Conservation (phyloP, 2,113 vertebrate genomes). For the Sylvilagus bachmani region DNA sequence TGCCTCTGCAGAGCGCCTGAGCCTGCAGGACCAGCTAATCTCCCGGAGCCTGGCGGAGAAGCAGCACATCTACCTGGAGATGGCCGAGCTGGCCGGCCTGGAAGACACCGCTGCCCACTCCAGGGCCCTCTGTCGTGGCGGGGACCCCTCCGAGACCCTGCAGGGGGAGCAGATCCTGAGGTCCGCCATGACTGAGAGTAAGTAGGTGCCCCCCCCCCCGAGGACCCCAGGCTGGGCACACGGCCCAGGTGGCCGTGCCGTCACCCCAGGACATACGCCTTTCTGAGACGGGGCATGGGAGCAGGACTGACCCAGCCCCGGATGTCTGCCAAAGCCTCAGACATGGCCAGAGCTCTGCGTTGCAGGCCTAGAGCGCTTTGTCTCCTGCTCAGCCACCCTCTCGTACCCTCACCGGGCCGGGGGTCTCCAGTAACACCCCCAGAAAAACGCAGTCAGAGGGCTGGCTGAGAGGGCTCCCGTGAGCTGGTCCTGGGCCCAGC, state of each 20-base stretch:
- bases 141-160: constrained; percentile 91
- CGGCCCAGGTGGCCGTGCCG: rapidly evolving
- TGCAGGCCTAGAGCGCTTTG: no score
- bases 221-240: neutral
- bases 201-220: neutral
- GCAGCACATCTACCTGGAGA: constrained; percentile 94
- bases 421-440: no score
- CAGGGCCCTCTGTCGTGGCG: constrained; percentile 89
- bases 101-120: constrained; percentile 86
- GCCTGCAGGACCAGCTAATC: constrained; percentile 92
- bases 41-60: constrained; percentile 93
- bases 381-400: neutral
- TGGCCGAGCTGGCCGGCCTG: constrained; percentile 90
- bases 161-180: constrained; percentile 94
- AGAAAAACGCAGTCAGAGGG: no score
- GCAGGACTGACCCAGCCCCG: rapidly evolving
- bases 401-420: no score
- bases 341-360: rapidly evolving
- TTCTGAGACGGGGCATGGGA: neutral
- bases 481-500: no score
- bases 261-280: rapidly evolving
- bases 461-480: no score
- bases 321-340: neutral
- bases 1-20: constrained; percentile 90
- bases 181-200: constrained; percentile 94